Base-by-base conservation (phyloP, 2,888 invertebrate genomes). In the Eledona agricola region DNA sequence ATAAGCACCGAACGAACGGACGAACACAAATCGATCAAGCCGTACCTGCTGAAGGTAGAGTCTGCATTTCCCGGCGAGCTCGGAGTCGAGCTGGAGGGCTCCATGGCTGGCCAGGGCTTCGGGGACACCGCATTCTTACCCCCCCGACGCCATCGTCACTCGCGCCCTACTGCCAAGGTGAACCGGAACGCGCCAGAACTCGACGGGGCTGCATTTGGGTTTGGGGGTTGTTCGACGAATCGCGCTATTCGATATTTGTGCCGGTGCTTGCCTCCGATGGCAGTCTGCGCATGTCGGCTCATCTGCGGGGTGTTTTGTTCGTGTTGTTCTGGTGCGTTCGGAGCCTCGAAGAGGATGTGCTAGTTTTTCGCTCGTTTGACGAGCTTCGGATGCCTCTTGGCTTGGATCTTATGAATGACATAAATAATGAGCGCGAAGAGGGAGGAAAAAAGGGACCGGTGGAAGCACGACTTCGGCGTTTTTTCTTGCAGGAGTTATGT, bases 1-100 rank as follows among this genome's bases (percentile, higher is more conserved):
- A n/a, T n/a, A n/a, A n/a, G n/a, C n/a, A n/a, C n/a, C n/a, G n/a
- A n/a, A n/a, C n/a, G n/a, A n/a, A n/a, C n/a, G n/a, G n/a, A n/a
- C n/a, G n/a, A n/a, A n/a, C n/a, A 51, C 53, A 55, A 59, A 66
- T 65, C 65, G 60, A 66, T 65, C 51, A 58, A 62, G 63, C 58
- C 16, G 17, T 69, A 72, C 76, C 76, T 75, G 69, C 74, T 67
- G 63, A 72, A 76, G 47, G 77, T 75, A 42, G 76, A 75, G 65
- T 76, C 77, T 47, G 70, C 70, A 54, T 70, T 72, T 40, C 72
- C 69, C 58, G 70, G 67, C 43, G 74, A 70, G 55, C 74, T 72
- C 57, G 73, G 73, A 34, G 74, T 75, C 62, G 77, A 76, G 68
- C 76, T 77, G 59, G 76, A 70, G 55, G 76, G 71, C 71, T 76